Conservation (phyloP, 2,113 vertebrate genomes). For the Puma concolor region DNA sequence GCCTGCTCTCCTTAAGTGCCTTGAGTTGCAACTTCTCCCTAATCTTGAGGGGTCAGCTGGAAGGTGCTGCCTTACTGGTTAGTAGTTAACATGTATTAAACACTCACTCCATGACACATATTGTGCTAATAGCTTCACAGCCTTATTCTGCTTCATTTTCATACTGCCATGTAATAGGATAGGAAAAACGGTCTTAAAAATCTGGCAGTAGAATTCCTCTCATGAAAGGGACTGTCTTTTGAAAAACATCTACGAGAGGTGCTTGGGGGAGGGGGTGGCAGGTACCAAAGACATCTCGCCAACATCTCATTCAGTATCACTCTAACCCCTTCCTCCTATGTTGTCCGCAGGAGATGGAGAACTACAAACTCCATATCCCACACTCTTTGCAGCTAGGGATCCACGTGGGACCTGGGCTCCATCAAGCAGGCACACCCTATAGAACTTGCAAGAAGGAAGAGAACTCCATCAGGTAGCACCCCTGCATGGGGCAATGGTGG, state of each 20-base stretch:
- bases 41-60: background rate
- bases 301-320: background rate
- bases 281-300: background rate
- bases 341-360: background rate
- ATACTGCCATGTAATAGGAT: background rate
- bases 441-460: background rate
- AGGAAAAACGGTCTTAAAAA: background rate
- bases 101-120: background rate
- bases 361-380: background rate
- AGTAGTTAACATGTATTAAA: background rate
- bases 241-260: background rate
- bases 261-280: background rate
- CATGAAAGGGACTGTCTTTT: background rate
- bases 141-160: background rate
- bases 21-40: background rate
- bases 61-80: background rate
- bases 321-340: fast-evolving
- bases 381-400: background rate
- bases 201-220: background rate
- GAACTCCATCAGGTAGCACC: background rate
- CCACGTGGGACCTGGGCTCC: background rate
- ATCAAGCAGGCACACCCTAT: background rate
- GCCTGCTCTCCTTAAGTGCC: background rate
- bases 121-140: background rate
- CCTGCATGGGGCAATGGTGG: no score